phyloP scores from a whole-genome alignment of 1,140 invertebrate species.

The Andrena cerasifolii region DNA sequence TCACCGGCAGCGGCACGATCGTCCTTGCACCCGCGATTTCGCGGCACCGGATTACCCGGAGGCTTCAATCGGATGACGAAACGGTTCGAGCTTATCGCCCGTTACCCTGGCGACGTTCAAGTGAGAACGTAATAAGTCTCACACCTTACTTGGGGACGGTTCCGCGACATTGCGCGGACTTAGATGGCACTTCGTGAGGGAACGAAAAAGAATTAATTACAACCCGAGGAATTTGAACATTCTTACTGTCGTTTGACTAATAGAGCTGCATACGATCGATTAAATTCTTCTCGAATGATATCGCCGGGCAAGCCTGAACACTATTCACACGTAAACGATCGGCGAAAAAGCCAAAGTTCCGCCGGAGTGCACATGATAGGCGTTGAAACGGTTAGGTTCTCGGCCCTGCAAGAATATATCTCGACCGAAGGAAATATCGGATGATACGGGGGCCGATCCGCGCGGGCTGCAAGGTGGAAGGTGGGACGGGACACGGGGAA shows the following conservation, averaged over 20 bases:
- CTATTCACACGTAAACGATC: neutral
- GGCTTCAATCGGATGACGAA: neutral
- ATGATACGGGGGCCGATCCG: constrained; percentile 65
- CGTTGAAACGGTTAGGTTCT: constrained; percentile 4
- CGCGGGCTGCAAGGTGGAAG: constrained; percentile 63
- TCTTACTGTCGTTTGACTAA: neutral
- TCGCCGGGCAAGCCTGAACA: neutral
- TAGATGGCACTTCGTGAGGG: too few species aligned
- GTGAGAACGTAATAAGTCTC: too few species aligned
- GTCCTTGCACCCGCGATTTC: constrained; percentile 48
- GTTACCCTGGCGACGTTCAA: too few species aligned
- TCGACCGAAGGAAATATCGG: constrained; percentile 67
- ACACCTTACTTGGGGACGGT: too few species aligned
- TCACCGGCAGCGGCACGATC: constrained; percentile 57
- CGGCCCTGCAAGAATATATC: constrained; percentile 60
- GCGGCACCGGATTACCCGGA: constrained; percentile 22
- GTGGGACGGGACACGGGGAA: constrained; percentile 75
- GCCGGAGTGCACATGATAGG: neutral
- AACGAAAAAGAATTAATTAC: too few species aligned
- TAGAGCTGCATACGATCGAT: neutral
- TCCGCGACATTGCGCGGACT: too few species aligned
- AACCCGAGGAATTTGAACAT: neutral
- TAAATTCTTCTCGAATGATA: neutral
- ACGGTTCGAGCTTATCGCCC: too few species aligned
- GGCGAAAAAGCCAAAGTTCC: constrained; percentile 24